Evolutionary conservation across 1,140 invertebrate genomes (phyloP).

Genomic region (Drosophila bocqueti): DNA sequence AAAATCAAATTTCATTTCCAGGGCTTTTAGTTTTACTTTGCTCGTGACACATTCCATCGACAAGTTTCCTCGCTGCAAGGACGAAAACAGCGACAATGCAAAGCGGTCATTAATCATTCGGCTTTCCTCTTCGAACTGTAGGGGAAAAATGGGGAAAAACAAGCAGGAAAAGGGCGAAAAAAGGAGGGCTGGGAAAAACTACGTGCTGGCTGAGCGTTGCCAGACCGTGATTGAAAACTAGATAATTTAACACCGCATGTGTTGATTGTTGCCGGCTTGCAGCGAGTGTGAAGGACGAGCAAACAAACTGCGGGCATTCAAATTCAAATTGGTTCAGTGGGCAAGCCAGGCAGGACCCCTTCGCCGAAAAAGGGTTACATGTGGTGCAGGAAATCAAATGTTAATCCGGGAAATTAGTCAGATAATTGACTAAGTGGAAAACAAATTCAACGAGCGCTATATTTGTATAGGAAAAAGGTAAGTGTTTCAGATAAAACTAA

Average conservation of each 20-base stretch:
- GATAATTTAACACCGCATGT: conserved; percentile 58
- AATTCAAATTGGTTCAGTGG: conserved; percentile 40
- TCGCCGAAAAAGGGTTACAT: background rate
- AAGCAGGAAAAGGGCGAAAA: conserved; percentile 40
- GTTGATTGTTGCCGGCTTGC: conserved; percentile 35
- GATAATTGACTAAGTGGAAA: conserved; percentile 24
- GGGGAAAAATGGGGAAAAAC: conserved; percentile 40
- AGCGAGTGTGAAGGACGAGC: conserved; percentile 16
- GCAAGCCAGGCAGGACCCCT: conserved; percentile 10
- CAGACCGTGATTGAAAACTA: conserved; percentile 60
- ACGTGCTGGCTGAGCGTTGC: conserved; percentile 45
- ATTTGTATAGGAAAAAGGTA: background rate
- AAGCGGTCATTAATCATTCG: conserved; percentile 80
- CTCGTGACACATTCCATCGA: conserved; percentile 51
- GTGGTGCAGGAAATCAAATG: conserved; percentile 13
- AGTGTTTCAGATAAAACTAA: background rate
- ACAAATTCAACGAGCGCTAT: background rate
- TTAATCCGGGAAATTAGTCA: conserved; percentile 19
- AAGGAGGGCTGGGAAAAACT: conserved; percentile 47
- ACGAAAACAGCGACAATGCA: conserved; percentile 54
- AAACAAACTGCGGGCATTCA: conserved; percentile 41
- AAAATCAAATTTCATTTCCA: conserved; percentile 79
- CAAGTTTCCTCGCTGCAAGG: conserved; percentile 28
- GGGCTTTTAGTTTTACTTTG: conserved; percentile 79
- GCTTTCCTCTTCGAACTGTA: conserved; percentile 32